A percentile compares a stretch with the other conserved stretches of the same genome.
Conservation (phyloP, 2,113 vertebrate genomes). For the Dipodomys stephensi region DNA sequence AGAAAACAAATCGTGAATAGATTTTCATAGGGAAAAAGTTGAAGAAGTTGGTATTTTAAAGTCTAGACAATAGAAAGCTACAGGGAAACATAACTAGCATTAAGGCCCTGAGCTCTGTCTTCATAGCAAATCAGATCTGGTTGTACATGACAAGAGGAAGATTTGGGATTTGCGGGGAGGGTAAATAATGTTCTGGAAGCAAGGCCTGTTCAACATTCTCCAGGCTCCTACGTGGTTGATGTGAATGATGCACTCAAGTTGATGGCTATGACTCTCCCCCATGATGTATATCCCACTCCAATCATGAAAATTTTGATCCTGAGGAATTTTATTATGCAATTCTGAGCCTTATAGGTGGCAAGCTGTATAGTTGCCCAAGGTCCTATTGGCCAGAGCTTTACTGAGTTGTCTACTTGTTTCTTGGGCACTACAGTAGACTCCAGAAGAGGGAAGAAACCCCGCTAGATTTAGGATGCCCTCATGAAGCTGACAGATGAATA, state of each 20-base stretch:
- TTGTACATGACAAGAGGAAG: background rate
- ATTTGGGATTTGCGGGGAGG: background rate
- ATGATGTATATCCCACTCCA: background rate
- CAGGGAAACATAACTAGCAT: background rate
- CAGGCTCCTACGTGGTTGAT: background rate
- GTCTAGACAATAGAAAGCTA: background rate
- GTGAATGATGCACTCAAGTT: background rate
- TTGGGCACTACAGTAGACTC: background rate
- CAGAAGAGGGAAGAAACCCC: background rate
- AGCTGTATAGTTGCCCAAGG: background rate
- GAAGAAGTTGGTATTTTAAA: conserved; percentile 31
- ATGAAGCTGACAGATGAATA: background rate
- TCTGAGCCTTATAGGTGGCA: background rate
- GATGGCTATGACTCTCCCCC: background rate
- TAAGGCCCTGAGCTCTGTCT: background rate
- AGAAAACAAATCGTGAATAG: conserved; percentile 24
- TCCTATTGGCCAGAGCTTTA: background rate
- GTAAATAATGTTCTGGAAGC: background rate
- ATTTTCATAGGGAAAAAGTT: conserved; percentile 4
- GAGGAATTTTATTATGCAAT: background rate
- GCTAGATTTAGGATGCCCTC: background rate
- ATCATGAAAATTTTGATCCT: background rate
- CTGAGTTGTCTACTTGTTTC: background rate
- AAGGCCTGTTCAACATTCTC: background rate
- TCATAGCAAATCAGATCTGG: background rate